Percentiles rank a stretch among this genome's conserved stretches.
Evolutionary conservation across 2,113 vertebrate genomes (phyloP).

Genomic region (Lanius collurio): DNA sequence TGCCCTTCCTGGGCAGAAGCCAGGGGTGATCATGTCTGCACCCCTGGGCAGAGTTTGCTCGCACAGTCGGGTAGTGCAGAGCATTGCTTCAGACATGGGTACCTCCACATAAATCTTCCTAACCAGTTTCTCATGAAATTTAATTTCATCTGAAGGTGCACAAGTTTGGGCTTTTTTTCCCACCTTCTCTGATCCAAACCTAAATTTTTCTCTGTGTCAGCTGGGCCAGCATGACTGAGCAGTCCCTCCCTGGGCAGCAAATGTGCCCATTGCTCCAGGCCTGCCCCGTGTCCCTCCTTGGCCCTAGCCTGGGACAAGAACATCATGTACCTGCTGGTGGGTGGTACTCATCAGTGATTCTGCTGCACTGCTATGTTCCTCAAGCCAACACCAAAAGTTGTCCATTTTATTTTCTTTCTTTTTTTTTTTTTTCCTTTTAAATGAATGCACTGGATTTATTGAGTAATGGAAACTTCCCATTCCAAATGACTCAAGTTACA

Average conservation of each 20-base stretch:
- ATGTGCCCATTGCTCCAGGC: not conserved
- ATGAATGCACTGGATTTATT: constrained; percentile 27
- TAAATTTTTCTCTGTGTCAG: not conserved
- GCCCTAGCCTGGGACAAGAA: not conserved
- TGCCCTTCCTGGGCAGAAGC: not conserved
- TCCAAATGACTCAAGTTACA: constrained; percentile 6
- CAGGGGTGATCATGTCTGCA: not conserved
- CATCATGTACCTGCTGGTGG: constrained; percentile 29
- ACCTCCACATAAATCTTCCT: not conserved
- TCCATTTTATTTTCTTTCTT: not conserved
- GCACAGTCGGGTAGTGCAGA: not conserved
- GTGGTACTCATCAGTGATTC: not conserved
- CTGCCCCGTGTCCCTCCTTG: not conserved
- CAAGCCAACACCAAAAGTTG: not conserved
- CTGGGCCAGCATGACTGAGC: not conserved
- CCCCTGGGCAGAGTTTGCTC: not conserved
- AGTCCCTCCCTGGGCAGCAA: not conserved
- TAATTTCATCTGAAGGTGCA: not conserved
- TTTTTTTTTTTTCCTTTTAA: not conserved
- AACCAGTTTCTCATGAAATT: not conserved
- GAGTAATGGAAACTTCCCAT: constrained; percentile 43
- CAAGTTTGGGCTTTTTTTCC: rapidly evolving
- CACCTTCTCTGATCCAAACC: not conserved
- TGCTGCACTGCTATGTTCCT: not conserved
- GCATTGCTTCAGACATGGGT: not conserved